Base-by-base conservation (phyloP, 35 echinoderm and acorn worm species). In the Lytechinus variegatus region DNA sequence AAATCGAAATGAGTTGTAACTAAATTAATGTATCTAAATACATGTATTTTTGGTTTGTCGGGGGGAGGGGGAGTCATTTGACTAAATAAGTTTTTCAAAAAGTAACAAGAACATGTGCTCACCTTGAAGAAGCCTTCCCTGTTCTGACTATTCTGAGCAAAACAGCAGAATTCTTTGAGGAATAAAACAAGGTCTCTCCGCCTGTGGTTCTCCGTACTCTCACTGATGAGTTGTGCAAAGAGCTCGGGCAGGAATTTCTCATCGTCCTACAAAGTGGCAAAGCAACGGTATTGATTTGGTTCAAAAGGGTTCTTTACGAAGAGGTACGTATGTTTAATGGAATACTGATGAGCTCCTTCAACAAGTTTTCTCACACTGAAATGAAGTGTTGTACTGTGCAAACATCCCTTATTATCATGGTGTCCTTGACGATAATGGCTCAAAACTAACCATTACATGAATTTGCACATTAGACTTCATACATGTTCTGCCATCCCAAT, bases 41-140 rank as follows among this genome's bases (percentile, higher is more conserved):
- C 33, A 44, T 44, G 33, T 44, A 44, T 2, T 44, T 44, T 44
- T 2, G 33, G 2, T 44, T 0, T 44, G 33, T 44, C 33, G 33
- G 33, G 33, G 33, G 33, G 33, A 44, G 33, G 33, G 33, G 33
- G 33, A 44, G 33, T 44, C 33, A 44, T 0, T 44, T 44, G 33
- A 44, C 33, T 44, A 44, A 1, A 1, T 44, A 44, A 44, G 2
- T 44, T 1, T 44, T 44, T 44, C 33, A 44, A 44, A 44, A 44
- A 44, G 33, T 44, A 44, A 44, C 33, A 44, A 71, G 61, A 79
- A 24, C 19, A 79, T 60, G 27, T 24, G n/a, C 54, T 89, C 71
- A 99, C 98, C 98, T 97, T 97, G 95, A 99, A 99, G 95, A 99
- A 98, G 91, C 91, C 96, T 86, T 99, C 98, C 94, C 97, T 98